Evolutionary conservation across 2,113 vertebrate species (phyloP).

Genomic region (Trinectes maculatus): DNA sequence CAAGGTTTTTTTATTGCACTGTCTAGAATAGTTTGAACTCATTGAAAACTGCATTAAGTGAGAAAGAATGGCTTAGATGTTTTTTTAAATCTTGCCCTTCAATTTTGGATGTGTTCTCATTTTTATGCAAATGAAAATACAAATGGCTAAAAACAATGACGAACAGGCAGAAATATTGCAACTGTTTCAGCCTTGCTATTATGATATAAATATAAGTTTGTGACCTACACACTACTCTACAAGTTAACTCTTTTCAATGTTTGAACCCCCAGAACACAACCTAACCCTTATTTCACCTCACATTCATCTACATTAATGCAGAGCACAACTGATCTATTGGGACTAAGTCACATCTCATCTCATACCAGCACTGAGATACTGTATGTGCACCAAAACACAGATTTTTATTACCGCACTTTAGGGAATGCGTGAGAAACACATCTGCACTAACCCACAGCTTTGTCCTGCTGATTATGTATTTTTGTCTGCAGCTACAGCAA

Average conservation of each 20-base stretch:
- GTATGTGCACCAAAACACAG: neutral
- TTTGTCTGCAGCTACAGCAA: neutral
- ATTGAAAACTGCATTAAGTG: neutral
- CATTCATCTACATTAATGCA: neutral
- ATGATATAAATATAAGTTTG: too few relatives aligned
- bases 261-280: neutral
- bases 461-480: neutral
- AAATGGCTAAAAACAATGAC: neutral
- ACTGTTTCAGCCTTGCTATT: too few relatives aligned
- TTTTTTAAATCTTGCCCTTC: neutral
- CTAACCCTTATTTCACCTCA: neutral
- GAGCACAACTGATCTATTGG: neutral
- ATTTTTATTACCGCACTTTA: neutral
- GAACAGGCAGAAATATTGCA: neutral
- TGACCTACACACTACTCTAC: neutral
- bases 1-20: slow-evolving; percentile 7
- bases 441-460: too few relatives aligned
- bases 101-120: neutral
- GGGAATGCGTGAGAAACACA: neutral
- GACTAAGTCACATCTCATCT: neutral
- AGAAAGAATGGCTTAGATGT: neutral
- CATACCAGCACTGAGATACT: too few relatives aligned
- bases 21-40: neutral
- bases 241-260: neutral
- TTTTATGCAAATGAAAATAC: neutral